Evolutionary conservation across 2,888 invertebrate genomes (phyloP).

Genomic region (Amiota mariae): DNA sequence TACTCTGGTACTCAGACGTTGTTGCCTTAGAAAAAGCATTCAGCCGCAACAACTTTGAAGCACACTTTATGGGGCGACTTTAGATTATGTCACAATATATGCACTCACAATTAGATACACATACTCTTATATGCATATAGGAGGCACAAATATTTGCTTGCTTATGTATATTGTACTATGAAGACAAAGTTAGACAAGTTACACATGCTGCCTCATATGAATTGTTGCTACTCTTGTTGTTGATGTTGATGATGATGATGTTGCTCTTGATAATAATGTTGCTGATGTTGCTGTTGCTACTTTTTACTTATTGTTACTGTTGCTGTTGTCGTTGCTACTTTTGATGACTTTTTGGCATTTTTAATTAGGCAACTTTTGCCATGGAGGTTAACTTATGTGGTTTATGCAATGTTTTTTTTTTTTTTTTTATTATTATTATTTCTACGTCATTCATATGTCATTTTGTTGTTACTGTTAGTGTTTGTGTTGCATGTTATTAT

Average conservation of each 20-base stretch:
- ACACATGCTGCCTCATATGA: slow-evolving; percentile 1
- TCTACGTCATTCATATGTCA: slow-evolving; percentile 21
- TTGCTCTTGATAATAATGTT: too few species aligned
- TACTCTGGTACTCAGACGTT: too few species aligned
- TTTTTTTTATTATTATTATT: background rate
- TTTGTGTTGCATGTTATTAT: background rate
- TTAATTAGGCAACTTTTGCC: slow-evolving; percentile 60
- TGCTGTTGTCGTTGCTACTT: slow-evolving; percentile 19
- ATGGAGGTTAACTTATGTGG: slow-evolving; percentile 31
- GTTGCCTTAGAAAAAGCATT: background rate
- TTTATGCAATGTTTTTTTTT: slow-evolving; percentile 23
- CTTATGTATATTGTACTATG: background rate
- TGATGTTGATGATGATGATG: too few species aligned
- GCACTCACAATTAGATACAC: background rate
- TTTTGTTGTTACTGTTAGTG: background rate
- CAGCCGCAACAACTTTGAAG: slow-evolving; percentile 29
- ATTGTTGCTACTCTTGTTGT: background rate
- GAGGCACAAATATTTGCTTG: background rate
- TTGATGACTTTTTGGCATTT: slow-evolving; percentile 64
- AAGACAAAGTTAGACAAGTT: slow-evolving; percentile 1
- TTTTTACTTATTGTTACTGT: too few species aligned
- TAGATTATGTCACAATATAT: background rate
- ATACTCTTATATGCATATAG: background rate
- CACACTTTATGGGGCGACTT: slow-evolving; percentile 22
- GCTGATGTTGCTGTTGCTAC: too few species aligned